A percentile compares a stretch with the other conserved stretches of the same genome.
Conservation (phyloP, 2,113 vertebrate species). For the Marmota flaviventris region DNA sequence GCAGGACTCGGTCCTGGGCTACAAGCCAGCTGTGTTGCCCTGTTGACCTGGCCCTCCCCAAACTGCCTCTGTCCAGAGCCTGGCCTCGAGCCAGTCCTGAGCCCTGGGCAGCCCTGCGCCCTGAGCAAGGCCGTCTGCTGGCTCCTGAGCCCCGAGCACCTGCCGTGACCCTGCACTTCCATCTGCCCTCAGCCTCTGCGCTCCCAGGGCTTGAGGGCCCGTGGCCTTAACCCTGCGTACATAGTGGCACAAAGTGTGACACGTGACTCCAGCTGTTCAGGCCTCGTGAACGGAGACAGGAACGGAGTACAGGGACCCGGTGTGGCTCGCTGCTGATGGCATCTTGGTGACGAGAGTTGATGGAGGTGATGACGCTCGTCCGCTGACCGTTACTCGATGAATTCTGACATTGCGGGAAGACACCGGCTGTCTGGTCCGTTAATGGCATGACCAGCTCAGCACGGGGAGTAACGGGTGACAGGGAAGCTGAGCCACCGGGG, state of each 20-base stretch:
- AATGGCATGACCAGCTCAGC: accelerated
- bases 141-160: too few relatives aligned
- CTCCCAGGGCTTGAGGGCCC: not conserved
- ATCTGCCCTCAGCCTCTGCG: too few relatives aligned
- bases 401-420: not conserved
- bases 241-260: too few relatives aligned
- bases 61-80: not conserved
- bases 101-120: too few relatives aligned
- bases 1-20: not conserved
- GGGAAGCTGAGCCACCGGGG: accelerated
- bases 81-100: not conserved
- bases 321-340: too few relatives aligned
- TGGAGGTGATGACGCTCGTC: not conserved
- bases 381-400: accelerated
- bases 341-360: too few relatives aligned
- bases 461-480: not conserved
- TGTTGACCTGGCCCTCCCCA: too few relatives aligned
- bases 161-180: too few relatives aligned
- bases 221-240: not conserved
- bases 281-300: too few relatives aligned
- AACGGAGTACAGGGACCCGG: not conserved
- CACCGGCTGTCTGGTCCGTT: not conserved
- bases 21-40: not conserved
- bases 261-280: not conserved
- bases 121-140: too few relatives aligned